Conservation (phyloP, 2,113 vertebrate genomes). For the Ictalurus punctatus region DNA sequence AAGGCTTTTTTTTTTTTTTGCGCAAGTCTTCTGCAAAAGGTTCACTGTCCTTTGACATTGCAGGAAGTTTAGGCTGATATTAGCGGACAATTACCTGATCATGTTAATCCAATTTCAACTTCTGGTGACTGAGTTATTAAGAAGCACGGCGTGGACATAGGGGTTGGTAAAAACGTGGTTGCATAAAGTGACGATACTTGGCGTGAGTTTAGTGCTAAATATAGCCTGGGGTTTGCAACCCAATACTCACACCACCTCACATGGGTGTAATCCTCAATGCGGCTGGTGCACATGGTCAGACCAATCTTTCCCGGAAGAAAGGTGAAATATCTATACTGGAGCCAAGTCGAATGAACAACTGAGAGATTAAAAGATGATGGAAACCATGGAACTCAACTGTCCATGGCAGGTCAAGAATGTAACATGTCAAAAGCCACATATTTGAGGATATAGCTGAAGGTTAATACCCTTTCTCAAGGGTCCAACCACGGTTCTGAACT, state of each 20-base stretch:
- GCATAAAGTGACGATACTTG: conserved; percentile 48
- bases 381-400: conserved; percentile 9
- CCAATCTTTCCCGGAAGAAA: conserved; percentile 15
- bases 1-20: neutral
- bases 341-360: neutral
- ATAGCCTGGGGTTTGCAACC: conserved; percentile 71
- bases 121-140: conserved; percentile 46
- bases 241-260: conserved; percentile 64
- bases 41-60: neutral
- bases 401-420: neutral
- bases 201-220: conserved; percentile 69
- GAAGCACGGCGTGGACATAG: conserved; percentile 38
- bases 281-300: conserved; percentile 7
- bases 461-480: neutral
- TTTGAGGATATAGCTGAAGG: neutral
- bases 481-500: neutral
- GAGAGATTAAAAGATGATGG: neutral
- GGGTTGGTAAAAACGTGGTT: conserved; percentile 8
- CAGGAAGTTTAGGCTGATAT: neutral
- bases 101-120: neutral
- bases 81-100: neutral
- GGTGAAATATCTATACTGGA: neutral
- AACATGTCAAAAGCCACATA: neutral
- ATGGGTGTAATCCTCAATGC: conserved; percentile 44
- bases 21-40: neutral